Base-by-base conservation (phyloP, 2,888 invertebrate species). In the Acrobasis consociella region DNA sequence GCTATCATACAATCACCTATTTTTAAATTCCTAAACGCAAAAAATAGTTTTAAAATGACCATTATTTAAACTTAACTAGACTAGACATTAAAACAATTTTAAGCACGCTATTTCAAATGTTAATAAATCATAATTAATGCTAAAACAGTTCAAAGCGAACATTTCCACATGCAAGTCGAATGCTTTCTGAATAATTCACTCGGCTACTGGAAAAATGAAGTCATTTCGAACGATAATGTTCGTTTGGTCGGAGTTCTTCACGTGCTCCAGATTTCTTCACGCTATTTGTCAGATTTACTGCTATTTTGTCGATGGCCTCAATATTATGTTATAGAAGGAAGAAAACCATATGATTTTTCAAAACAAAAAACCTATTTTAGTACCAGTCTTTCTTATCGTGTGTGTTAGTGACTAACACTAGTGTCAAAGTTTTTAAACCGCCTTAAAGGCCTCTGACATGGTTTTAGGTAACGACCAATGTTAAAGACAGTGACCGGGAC, bases 251-350 rank as follows among this genome's bases (percentile, higher is more conserved):
- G 37, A 49, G 16, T 50, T 50, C 50, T 60, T 51, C 50, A 39
- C 38, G 15, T 56, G 11, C 42, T 11, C 11, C 10, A 15, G 11
- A 56, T 56, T 56, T 56, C 55, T 42, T 56, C 55, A 56, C 55
- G 55, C 39, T 11, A 56, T 56, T 56, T 42, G 11, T 56, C 42
- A 56, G 39, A 15, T 56, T 17, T 42, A 56, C 39, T 39, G 39
- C 39, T 3, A 56, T 39, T 42, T 46, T 46, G 46, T 46, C 13
- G 46, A 13, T 46, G 3, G 39, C 15, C 39, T 17, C 16, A 16
- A 55, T 39, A n/a, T n/a, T n/a, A n/a, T n/a, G 9, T n/a, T 49
- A 16, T 38, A 75, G 74, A 74, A 72, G 72, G 75, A 77, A 81
- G 80, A 86, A 87, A 5, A 5, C 11, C 5, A 31, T 31, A 31